Percentiles rank a stretch among this genome's conserved stretches.
phyloP scores from a whole-genome alignment of 2,113 vertebrate genomes.

The Amazona guildingii region DNA sequence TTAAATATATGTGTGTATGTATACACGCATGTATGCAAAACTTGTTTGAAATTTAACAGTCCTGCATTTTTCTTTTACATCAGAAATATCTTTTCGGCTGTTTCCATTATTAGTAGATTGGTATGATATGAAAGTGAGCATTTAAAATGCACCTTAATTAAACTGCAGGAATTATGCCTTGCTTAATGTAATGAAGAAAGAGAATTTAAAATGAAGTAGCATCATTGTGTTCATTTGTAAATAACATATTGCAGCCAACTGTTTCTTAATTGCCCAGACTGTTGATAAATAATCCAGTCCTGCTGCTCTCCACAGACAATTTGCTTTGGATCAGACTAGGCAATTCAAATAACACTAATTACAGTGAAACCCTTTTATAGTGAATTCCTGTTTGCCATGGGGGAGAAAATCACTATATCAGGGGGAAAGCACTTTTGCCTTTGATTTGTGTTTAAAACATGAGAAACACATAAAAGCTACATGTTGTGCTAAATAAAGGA shows the following conservation, averaged over 20 bases:
- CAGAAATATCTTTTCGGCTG: conserved; percentile 1
- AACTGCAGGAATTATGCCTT: conserved; percentile 65
- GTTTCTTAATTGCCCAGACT: conserved; percentile 93
- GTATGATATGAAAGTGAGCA: conserved; percentile 49
- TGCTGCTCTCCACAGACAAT: conserved; percentile 87
- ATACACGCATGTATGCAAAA: accelerated
- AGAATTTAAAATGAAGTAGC: conserved; percentile 74
- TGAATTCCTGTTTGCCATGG: conserved; percentile 63
- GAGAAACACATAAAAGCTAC: conserved; percentile 60
- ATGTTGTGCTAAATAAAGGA: conserved; percentile 68
- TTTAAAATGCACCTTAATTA: conserved; percentile 72
- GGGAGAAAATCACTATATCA: conserved; percentile 51
- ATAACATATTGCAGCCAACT: conserved; percentile 92
- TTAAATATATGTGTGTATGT: background rate
- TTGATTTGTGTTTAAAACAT: conserved; percentile 67
- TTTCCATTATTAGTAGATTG: conserved; percentile 50
- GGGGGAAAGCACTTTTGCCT: conserved; percentile 40
- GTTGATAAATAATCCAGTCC: conserved; percentile 91
- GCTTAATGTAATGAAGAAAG: conserved; percentile 72
- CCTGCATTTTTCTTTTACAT: background rate
- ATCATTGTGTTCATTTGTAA: conserved; percentile 80
- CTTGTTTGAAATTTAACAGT: background rate
- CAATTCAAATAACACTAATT: conserved; percentile 90
- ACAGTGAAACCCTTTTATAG: conserved; percentile 69
- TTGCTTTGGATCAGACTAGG: conserved; percentile 90